These are phyloP conservation scores for Strongylocentrotus purpuratus DNA, from an alignment of 35 echinoderm and acorn worm genomes.

Conservation along the genomic window DNA sequence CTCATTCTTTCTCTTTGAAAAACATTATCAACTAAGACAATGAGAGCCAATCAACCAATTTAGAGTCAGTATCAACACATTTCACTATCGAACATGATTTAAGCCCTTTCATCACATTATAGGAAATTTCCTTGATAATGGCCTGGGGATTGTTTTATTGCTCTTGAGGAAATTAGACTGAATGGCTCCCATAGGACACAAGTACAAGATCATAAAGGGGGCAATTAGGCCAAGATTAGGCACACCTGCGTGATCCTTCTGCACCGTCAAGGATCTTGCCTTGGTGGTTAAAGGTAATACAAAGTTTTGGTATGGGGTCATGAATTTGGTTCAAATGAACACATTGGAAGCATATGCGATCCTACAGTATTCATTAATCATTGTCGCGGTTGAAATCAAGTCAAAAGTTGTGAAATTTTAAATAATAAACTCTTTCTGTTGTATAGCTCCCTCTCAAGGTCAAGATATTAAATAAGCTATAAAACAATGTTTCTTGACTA, in stretches of 20 bases:
- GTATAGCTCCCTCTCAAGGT: no score
- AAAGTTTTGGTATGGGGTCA: no score
- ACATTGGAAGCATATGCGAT: no score
- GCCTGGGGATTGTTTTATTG: background rate
- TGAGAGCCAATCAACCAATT: background rate
- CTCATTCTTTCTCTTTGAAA: background rate
- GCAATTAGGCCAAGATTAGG: background rate
- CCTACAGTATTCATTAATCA: no score
- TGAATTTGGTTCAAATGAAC: no score
- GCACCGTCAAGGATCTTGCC: background rate
- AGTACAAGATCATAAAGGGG: background rate
- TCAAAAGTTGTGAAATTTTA: no score
- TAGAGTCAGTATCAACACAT: background rate
- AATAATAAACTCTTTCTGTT: no score
- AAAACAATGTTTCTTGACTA: no score
- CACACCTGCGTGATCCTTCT: background rate
- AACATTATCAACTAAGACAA: background rate
- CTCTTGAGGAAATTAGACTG: background rate
- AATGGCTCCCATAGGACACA: background rate
- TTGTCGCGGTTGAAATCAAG: no score
- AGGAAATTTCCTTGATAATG: background rate
- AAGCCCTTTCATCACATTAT: background rate
- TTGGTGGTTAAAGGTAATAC: no score
- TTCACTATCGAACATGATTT: background rate
- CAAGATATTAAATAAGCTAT: no score